Evolutionary conservation across 2,888 invertebrate genomes (phyloP).

Genomic region (Megalurothrips usitatus): DNA sequence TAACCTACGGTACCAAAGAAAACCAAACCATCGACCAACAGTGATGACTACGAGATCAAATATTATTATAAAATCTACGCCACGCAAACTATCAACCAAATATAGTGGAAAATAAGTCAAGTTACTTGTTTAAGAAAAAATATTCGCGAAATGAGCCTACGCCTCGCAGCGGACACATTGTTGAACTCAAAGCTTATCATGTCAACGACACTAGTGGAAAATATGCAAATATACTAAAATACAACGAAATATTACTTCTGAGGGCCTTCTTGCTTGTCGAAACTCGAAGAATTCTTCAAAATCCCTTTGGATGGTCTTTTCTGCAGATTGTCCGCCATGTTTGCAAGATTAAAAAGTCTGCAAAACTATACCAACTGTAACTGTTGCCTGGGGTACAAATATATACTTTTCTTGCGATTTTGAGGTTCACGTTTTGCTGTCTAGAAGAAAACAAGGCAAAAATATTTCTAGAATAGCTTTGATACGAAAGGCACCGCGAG

Average conservation of each 20-base stretch:
- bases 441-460: too few species aligned
- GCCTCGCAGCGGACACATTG: not conserved
- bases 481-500: too few species aligned
- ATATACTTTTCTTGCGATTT: too few species aligned
- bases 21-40: not conserved
- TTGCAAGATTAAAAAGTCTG: not conserved
- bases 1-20: not conserved
- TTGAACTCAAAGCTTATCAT: not conserved
- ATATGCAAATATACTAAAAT: not conserved
- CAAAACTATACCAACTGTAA: not conserved
- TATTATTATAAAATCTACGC: not conserved
- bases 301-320: conserved; percentile 86
- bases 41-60: not conserved
- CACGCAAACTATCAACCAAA: not conserved
- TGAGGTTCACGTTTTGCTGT: too few species aligned
- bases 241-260: conserved; percentile 42
- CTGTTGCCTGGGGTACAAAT: too few species aligned
- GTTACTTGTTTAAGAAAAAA: not conserved
- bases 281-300: conserved; percentile 86
- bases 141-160: not conserved
- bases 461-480: too few species aligned
- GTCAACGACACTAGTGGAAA: not conserved
- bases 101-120: not conserved
- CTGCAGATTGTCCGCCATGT: conserved; percentile 63
- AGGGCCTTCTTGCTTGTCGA: conserved; percentile 64